Evolutionary conservation across 2,113 vertebrate species (phyloP), one percentile per base, ranked within the genome.

Genomic region (Sylvietta virens): DNA sequence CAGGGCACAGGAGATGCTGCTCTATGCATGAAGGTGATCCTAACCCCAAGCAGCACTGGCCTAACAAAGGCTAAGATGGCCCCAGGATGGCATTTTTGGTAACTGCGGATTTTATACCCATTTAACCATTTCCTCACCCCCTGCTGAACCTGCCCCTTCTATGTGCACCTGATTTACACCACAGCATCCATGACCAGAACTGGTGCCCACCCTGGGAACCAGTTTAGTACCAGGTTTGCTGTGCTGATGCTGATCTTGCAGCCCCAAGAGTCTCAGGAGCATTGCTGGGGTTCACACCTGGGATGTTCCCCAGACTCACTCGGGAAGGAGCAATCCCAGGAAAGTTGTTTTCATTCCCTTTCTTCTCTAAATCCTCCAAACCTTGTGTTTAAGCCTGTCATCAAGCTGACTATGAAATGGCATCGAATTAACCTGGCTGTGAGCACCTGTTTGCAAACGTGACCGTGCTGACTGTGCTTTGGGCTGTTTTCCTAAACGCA

Each of bases 221-320:
- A 37, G 42, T 13, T 30, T 4, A 39, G 28, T 6, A 15, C 18
- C 42, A 23, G 3, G 1, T 7, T 31, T 74, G 28, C 21, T 54
- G 20, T 20, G 44, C 72, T 86, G 42, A 23, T 21, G 22, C 9
- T 1, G 3, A 2, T 16, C 11, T 27, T 7, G 21, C 37, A 53
- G 20, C 19, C 28, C 54, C 54, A 23, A 12, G 31, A 40, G 26
- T 9, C 42, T 50, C 7, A 0, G 35, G 10, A 50, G 6, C n/a
- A 21, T 3, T 13, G 15, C n/a, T 40, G 69, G 28, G 15, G 19
- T 28, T 72, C 60, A 44, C 37, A 14, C 31, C 24, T 30, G 11
- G 2, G 26, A 5, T 3, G 37, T 12, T 44, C n/a, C 50, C 31
- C 3, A 11, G 40, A 22, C 42, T 89, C 3, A 0, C 19, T 28